Evolutionary conservation across 2,797 vertebrate genomes (phyloP), one percentile per base, ranked within the genome.

Genomic region (Danio kyathit): DNA sequence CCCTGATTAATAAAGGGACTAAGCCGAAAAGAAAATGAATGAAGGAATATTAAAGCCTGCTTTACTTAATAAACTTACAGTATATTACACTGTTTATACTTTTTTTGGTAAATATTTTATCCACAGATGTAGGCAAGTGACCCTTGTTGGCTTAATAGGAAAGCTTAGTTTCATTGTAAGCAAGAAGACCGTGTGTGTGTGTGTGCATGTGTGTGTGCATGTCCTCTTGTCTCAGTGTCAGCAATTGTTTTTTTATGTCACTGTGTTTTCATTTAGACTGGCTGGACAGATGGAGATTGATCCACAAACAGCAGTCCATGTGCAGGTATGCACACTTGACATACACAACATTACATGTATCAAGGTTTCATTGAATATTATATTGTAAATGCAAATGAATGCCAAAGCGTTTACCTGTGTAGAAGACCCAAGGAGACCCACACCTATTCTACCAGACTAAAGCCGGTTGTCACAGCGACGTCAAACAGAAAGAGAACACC

Each of bases 231-330:
- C 43, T 69, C 52, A 38, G 41, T 61, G 6, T 70, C 54, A 61
- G 44, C 82, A 79, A 77, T 12, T 71, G 84, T 48, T 86, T 60
- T 83, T 71, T 87, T 82, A 82, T 87, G 70, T 90, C 86, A 89
- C 77, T 54, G 60, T 59, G 67, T 44, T 61, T 74, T 76, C 70
- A 73, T 81, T 60, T 92, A 92, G 89, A 92, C 85, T 89, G 69
- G 73, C 81, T 57, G 78, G 21, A 80, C 74, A 79, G 86, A 83
- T 94, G 76, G 29, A 73, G 85, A 94, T 93, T 89, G 92, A 88
- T 74, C 16, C 40, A 29, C 61, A 76, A 56, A 61, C 60, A 38
- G 12, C 79, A 69, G 7, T 48, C 16, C 4, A 41, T 5, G 72
- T 76, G 21, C 16, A 76, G 60, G 64, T 77, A 61, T 46, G 40